Evolutionary conservation across 2,797 vertebrate species (phyloP).

Genomic region (Sphenodon punctatus): DNA sequence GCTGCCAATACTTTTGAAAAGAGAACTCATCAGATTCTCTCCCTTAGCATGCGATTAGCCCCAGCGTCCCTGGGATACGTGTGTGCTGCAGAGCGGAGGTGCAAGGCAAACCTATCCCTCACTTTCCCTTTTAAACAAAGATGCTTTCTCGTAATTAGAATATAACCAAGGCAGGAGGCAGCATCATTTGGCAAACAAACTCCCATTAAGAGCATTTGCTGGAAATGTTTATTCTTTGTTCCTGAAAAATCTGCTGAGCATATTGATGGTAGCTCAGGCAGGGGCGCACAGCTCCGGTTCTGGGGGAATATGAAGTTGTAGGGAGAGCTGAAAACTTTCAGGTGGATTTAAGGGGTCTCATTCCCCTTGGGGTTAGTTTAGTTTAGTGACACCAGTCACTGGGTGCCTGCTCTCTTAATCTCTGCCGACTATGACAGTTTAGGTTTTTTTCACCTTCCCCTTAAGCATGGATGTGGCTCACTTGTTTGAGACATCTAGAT

Average conservation of each 20-base stretch:
- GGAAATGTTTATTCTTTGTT: conserved; percentile 62
- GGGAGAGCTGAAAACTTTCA: conserved; percentile 2
- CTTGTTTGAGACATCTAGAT: too few relatives aligned
- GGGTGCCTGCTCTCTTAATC: conserved; percentile 35
- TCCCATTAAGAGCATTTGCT: conserved; percentile 71
- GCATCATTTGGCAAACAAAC: conserved; percentile 59
- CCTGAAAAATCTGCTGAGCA: conserved; percentile 45
- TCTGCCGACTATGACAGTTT: too few relatives aligned
- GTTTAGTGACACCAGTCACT: conserved; percentile 59
- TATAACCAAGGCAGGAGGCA: conserved; percentile 39
- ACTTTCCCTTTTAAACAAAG: conserved; percentile 50
- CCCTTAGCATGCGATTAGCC: background rate
- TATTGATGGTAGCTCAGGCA: conserved; percentile 29
- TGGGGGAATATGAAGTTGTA: conserved; percentile 43
- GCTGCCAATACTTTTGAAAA: background rate
- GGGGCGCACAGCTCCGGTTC: background rate
- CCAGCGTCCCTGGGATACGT: background rate
- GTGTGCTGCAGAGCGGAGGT: conserved; percentile 7
- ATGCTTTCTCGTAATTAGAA: conserved; percentile 50
- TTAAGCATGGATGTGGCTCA: too few relatives aligned
- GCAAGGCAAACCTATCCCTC: conserved; percentile 19
- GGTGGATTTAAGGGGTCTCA: background rate
- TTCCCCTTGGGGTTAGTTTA: conserved; percentile 1
- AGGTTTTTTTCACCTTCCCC: too few relatives aligned
- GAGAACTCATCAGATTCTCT: background rate